Base-by-base conservation (phyloP, 2,888 invertebrate species). In the Amphipoea oculea region DNA sequence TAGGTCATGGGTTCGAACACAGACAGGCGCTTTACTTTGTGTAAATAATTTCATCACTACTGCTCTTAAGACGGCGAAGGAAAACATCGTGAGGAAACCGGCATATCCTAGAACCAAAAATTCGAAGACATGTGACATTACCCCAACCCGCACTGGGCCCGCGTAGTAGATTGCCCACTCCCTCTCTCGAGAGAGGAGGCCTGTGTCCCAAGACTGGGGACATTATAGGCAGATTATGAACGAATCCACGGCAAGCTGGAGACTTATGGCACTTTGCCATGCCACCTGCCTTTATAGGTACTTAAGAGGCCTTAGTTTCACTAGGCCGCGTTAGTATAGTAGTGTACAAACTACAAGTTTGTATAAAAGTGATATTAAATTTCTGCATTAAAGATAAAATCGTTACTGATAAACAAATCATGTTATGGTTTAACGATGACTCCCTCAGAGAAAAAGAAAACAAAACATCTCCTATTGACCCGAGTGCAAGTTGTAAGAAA, bases 401-500 rank as follows among this genome's bases (percentile, higher is more conserved):
- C 17, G 40, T 51, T 45, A 83, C 67, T 72, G 73, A 82, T 82
- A 82, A 82, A 79, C n/a, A n/a, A 67, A 62, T n/a, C n/a, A 54
- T 82, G 81, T 74, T 74, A 42, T 81, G 74, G 48, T 62, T 82
- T 45, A 51, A 48, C 29, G 36, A 63, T 69, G 68, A 71, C 66
- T 71, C 42, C 69, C 23, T 70, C 69, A 40, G 62, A 69, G 42
- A 67, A 20, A 71, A 72, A 78, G 63, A 78, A 83, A 82, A 82
- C 78, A 78, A 72, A 72, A 72, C 54, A 81, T 73, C 57, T n/a
- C n/a, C n/a, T 79, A 77, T 62, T 80, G 80, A 63, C 77, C 70
- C 45, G n/a, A 70, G 65, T 66, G 65, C 77, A 82, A 81, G n/a
- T 76, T 54, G 42, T 83, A 77, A 29, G 29, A 70, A 82, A 76